Evolutionary conservation across 2,113 vertebrate genomes (phyloP), one percentile per base, ranked within the genome.

Genomic region (Syrmaticus mikado): DNA sequence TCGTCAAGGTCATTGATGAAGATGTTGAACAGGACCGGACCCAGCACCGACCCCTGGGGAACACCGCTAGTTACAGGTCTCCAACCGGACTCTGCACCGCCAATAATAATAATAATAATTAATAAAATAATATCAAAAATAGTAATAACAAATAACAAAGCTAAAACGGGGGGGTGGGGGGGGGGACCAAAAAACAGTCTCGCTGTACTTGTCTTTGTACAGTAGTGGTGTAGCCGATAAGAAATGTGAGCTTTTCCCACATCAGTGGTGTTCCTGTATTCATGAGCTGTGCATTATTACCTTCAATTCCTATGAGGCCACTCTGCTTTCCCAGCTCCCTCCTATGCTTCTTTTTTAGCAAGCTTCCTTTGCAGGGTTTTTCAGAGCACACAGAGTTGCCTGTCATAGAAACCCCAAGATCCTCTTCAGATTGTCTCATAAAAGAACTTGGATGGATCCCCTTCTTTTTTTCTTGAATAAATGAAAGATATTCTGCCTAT

Each of bases 391-490:
- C 66, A 72, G 65, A 82, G 50, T 53, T 41, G 79, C 78, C 78
- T 58, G 66, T 74, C 1, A 0, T 89, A 72, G 73, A 94, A 95
- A 85, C 43, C 38, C 36, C 41, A 87, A n/a, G 32, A 38, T 75
- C 61, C 82, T 78, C 65, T 72, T 94, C 92, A 86, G 71, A 40
- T 90, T 97, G 22, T 48, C 32, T 83, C 74, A 81, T 82, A 91
- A 90, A 96, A 93, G 60, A 83, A 82, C 50, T 93, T 94, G 95
- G 85, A 91, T 90, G 95, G 85, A 91, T 90, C 46, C 89, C 50
- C 40, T 85, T 45, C 68, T 94, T 74, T 92, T 93, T 93, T 94
- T 95, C 84, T 94, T 93, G 80, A 96, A 90, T 68, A 93, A 82
- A 82, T 88, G 38, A 65, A 87, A 82, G 92, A 89, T 80, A 55